Percentiles rank a stretch among this genome's conserved stretches.
Evolutionary conservation across 2,113 vertebrate species (phyloP).

Genomic region (Camelus bactrianus): DNA sequence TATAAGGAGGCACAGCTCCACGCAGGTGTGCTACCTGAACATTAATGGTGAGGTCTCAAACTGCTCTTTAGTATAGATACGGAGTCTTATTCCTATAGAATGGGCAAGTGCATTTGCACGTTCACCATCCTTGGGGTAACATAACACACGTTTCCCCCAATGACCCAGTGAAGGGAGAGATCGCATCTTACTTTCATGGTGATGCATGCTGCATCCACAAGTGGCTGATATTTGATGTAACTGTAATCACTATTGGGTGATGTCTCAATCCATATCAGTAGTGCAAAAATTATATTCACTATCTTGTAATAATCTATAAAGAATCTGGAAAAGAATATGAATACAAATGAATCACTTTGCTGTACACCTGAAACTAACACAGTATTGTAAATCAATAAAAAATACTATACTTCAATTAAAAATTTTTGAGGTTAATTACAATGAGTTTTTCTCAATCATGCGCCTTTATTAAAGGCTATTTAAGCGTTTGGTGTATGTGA

Average conservation of each 20-base stretch:
- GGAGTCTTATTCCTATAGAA: not conserved
- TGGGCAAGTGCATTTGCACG: fast-evolving
- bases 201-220: not conserved
- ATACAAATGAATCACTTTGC: not conserved
- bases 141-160: not conserved
- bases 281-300: not conserved
- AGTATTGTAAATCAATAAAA: not conserved
- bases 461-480: not conserved
- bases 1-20: not conserved
- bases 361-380: not conserved
- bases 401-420: not conserved
- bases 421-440: not conserved
- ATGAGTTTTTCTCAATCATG: not conserved
- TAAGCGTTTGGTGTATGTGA: not conserved
- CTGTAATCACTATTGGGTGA: not conserved
- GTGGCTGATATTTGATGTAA: not conserved
- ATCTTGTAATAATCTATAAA: not conserved
- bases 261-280: not conserved
- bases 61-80: not conserved
- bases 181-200: not conserved
- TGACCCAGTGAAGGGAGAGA: not conserved
- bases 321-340: not conserved
- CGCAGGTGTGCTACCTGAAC: not conserved
- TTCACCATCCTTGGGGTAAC: not conserved
- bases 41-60: not conserved